Evolutionary conservation across 2,113 vertebrate genomes (phyloP), one percentile per base, ranked within the genome.

Genomic region (Furnarius figulus): DNA sequence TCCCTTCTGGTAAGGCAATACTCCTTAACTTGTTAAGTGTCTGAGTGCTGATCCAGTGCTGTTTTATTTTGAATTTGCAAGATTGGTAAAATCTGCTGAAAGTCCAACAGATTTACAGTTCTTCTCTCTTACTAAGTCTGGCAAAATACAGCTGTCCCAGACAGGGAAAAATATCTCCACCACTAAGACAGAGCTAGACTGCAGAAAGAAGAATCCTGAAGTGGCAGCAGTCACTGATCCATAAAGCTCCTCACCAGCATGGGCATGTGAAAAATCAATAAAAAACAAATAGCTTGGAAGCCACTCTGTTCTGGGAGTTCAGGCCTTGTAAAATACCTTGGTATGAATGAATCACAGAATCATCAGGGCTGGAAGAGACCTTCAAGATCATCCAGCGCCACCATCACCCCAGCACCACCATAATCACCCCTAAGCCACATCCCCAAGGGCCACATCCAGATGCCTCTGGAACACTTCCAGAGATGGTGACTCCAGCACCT

Each of bases 1-100:
- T 53, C 47, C 21, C 66, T 72, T 89, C 93, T 23, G 92, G 94
- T 94, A 94, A 95, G 77, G 22, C 87, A 82, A 75, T 6, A 50
- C 8, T 82, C 7, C 27, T 81, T 75, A 42, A 80, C 9, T 15
- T 89, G 22, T 56, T 42, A 49, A 40, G 9, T 55, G 11, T 63
- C 33, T 86, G 68, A 27, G 50, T 40, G 68, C 56, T 94, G 53
- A n/a, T 23, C 18, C 25, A 70, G 25, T 50, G n/a, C n/a, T n/a
- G 63, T n/a, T 93, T 81, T 70, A 21, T 39, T 63, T 63, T 39
- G 46, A 59, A 25, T 90, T 81, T 61, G 56, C n/a, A 46, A 63
- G 47, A 25, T 3, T 16, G 33, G 19, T 23, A 78, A 90, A 76
- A 58, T 13, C 8, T n/a, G 16, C 35, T 65, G 49, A 46, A 46